A percentile compares a stretch with the other conserved stretches of the same genome.
These are phyloP conservation scores for Papilio elwesi DNA, from an alignment of 2,888 invertebrate species.

Conservation along the genomic window DNA sequence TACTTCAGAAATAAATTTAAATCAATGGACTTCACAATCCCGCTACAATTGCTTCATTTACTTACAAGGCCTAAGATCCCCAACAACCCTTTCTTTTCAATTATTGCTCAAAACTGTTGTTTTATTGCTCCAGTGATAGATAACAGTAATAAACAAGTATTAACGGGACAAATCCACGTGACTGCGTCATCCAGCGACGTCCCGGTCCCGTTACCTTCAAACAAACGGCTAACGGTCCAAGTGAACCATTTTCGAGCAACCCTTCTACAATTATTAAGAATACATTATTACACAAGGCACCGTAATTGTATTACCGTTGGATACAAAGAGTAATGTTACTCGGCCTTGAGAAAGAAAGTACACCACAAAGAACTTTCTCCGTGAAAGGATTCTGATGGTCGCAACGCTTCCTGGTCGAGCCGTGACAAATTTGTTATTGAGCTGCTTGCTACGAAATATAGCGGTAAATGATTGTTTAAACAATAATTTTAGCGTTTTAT, in stretches of 20 bases:
- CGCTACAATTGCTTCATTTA: constrained; percentile 23
- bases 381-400: constrained; percentile 63
- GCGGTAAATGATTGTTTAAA: constrained; percentile 14
- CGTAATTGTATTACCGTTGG: constrained; percentile 69
- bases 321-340: constrained; percentile 75
- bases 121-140: constrained; percentile 49
- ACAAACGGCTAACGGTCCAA: constrained; percentile 67
- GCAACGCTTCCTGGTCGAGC: constrained; percentile 64
- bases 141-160: constrained; percentile 48
- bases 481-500: neutral
- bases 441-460: constrained; percentile 10
- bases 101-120: constrained; percentile 66
- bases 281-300: constrained; percentile 78
- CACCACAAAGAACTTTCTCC: constrained; percentile 75
- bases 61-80: constrained; percentile 30
- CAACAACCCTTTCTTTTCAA: constrained; percentile 54
- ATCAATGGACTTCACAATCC: constrained; percentile 7
- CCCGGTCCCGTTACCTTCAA: constrained; percentile 71
- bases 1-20: neutral
- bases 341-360: constrained; percentile 72
- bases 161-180: constrained; percentile 56
- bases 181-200: constrained; percentile 56
- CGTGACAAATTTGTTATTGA: constrained; percentile 61
- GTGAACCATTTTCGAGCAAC: constrained; percentile 77
- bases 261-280: constrained; percentile 71